Conservation (phyloP, 1,140 invertebrate genomes). For the Muscidifurax raptorellus region DNA sequence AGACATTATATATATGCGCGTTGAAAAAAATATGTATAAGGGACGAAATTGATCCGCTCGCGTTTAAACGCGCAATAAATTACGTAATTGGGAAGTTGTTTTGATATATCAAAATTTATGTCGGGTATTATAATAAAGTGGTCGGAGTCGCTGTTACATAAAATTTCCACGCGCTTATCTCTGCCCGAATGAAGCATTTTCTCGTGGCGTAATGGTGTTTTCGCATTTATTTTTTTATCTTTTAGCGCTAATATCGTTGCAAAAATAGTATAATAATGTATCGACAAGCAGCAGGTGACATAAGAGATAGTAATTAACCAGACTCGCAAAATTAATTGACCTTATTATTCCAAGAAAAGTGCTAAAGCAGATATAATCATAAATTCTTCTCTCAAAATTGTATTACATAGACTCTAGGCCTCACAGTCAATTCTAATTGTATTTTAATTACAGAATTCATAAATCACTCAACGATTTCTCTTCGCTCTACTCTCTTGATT, state of each 20-base stretch:
- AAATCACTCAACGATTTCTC: too few species aligned
- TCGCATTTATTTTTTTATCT: not conserved
- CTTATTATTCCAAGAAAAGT: not conserved
- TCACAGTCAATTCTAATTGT: too few species aligned
- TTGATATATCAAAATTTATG: conserved; percentile 7
- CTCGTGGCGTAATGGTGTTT: not conserved
- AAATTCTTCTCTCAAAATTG: too few species aligned
- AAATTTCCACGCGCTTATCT: not conserved
- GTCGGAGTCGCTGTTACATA: not conserved
- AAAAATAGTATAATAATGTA: not conserved
- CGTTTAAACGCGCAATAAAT: not conserved
- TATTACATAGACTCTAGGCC: too few species aligned
- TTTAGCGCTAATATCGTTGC: not conserved
- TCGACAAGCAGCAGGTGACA: not conserved
- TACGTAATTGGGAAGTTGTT: not conserved
- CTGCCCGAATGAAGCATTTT: not conserved
- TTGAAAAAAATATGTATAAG: not conserved
- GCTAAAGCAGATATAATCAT: too few species aligned
- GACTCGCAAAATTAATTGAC: not conserved
- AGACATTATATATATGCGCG: not conserved
- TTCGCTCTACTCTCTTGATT: too few species aligned
- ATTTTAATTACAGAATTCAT: too few species aligned
- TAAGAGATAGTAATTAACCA: not conserved
- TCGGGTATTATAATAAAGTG: not conserved
- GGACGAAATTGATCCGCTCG: not conserved